Percentiles rank a stretch among this genome's conserved stretches.
These are phyloP conservation scores for Cephus sareptanus DNA, from an alignment of 2,888 invertebrate genomes.

Conservation along the genomic window DNA sequence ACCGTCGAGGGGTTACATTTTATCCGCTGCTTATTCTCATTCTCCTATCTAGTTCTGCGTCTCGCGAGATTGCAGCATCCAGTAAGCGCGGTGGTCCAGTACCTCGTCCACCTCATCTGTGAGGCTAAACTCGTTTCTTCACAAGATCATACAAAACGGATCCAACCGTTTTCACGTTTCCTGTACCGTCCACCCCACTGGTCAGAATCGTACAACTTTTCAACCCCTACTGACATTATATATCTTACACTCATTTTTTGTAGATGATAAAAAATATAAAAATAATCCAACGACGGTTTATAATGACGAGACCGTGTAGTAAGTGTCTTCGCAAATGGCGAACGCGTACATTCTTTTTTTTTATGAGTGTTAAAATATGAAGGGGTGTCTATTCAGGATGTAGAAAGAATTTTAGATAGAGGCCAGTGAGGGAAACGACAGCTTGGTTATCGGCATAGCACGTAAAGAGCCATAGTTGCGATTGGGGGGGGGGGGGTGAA, in stretches of 20 bases:
- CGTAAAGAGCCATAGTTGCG: background rate
- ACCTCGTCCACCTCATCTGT: background rate
- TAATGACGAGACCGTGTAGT: background rate
- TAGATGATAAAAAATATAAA: too few relatives aligned
- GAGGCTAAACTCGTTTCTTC: background rate
- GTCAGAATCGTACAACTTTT: background rate
- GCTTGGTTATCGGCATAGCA: background rate
- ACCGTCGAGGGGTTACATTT: conserved; percentile 22
- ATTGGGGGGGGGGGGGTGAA: background rate
- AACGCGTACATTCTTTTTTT: background rate
- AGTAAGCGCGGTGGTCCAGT: conserved; percentile 33
- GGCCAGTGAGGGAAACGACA: background rate
- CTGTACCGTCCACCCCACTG: background rate
- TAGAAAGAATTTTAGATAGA: background rate
- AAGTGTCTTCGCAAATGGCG: background rate
- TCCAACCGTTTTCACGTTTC: background rate
- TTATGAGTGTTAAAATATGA: background rate
- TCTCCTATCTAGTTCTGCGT: background rate
- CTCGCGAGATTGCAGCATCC: conserved; percentile 35
- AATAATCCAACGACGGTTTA: background rate
- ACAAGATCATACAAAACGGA: background rate
- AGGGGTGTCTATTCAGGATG: background rate
- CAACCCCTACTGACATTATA: background rate
- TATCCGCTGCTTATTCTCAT: background rate
- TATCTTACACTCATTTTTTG: background rate